These are phyloP conservation scores for Myzus persicae DNA, from an alignment of 1,140 invertebrate genomes.

Conservation along the genomic window DNA sequence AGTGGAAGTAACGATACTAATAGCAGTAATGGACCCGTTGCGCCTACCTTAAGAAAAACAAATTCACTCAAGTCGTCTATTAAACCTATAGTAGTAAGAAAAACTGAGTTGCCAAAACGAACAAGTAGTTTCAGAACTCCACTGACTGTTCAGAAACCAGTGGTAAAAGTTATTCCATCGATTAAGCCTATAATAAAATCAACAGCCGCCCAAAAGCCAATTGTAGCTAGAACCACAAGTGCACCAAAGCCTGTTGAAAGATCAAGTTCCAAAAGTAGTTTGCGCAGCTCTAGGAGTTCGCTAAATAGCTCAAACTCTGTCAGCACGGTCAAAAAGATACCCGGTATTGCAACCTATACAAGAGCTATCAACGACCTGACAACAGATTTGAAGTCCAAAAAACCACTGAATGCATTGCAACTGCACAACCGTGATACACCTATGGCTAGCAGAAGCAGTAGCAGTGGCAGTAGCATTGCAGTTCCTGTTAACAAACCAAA, in stretches of 20 bases:
- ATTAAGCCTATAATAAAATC: neutral
- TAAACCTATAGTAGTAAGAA: neutral
- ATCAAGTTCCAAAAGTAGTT: constrained; percentile 75
- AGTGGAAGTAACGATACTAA: constrained; percentile 61
- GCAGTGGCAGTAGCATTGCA: constrained; percentile 60
- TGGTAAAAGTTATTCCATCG: neutral
- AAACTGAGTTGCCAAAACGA: constrained; percentile 51
- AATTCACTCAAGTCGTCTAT: neutral
- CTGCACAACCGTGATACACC: constrained; percentile 68
- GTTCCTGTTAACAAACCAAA: constrained; percentile 60
- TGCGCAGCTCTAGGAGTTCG: constrained; percentile 82
- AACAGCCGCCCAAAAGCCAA: constrained; percentile 62
- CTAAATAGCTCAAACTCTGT: constrained; percentile 82
- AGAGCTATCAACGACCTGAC: constrained; percentile 63
- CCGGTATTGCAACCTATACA: constrained; percentile 63
- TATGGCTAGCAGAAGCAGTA: constrained; percentile 60
- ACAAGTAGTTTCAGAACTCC: constrained; percentile 50
- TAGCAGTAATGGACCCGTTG: constrained; percentile 62
- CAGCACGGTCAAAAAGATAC: constrained; percentile 74
- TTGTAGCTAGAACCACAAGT: neutral
- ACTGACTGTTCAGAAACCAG: constrained; percentile 59
- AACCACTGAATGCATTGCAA: constrained; percentile 68
- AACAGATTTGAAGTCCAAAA: constrained; percentile 63
- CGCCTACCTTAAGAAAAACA: constrained; percentile 51
- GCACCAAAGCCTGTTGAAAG: constrained; percentile 67